A percentile compares a stretch with the other conserved stretches of the same genome.
Conservation (phyloP, 92 coral and sea anemone species). For the Palythoa caribaeorum region DNA sequence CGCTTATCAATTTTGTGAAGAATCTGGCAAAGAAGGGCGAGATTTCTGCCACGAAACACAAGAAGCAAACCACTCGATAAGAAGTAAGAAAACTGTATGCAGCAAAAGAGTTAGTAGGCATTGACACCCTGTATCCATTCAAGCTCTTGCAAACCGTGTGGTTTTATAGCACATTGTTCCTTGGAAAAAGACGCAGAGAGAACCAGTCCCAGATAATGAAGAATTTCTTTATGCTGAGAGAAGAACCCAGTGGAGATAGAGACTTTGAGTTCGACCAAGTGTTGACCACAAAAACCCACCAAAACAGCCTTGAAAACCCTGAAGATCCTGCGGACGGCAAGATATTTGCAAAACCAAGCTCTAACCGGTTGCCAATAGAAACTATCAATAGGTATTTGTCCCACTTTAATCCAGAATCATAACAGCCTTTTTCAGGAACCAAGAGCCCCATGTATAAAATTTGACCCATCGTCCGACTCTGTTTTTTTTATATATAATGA, state of each 20-base stretch:
- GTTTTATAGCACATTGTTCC: conserved; percentile 60
- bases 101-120: conserved; percentile 48
- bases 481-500: conserved; percentile 8
- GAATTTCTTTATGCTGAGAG: conserved; percentile 48
- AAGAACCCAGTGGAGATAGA: conserved; percentile 38
- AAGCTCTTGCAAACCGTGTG: conserved; percentile 57
- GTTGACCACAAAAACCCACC: conserved; percentile 70
- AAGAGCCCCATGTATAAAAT: conserved; percentile 45
- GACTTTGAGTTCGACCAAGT: conserved; percentile 40
- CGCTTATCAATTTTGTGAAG: conserved; percentile 50
- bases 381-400: conserved; percentile 57
- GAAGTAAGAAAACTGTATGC: neutral
- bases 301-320: conserved; percentile 59
- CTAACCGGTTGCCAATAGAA: conserved; percentile 55
- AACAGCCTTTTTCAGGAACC: conserved; percentile 64
- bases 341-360: conserved; percentile 57
- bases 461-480: conserved; percentile 45
- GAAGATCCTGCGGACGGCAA: conserved; percentile 65
- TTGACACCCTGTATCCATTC: conserved; percentile 55
- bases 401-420: conserved; percentile 43
- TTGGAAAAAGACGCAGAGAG: conserved; percentile 63
- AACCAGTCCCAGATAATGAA: conserved; percentile 20
- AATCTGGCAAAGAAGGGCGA: conserved; percentile 59
- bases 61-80: conserved; percentile 45
- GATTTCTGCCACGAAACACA: conserved; percentile 57